These are phyloP conservation scores for Heteromyza rotundicornis DNA, from an alignment of 2,888 invertebrate species.

Conservation along the genomic window DNA sequence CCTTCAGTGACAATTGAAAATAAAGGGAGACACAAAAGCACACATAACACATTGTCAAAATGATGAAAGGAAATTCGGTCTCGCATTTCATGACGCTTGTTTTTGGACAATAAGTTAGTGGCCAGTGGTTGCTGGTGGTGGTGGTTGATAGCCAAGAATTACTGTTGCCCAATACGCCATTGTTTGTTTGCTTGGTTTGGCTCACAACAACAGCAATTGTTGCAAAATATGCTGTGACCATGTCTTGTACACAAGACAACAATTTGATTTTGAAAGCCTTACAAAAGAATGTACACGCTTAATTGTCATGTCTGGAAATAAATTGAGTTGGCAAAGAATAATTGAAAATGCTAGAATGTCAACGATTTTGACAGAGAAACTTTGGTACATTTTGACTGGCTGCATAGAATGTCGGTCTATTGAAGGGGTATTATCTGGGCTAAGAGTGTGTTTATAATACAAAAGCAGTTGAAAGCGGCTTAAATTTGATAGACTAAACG, in stretches of 20 bases:
- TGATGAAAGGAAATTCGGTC: not conserved
- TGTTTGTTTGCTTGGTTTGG: slow-evolving; percentile 8
- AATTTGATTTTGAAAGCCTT: not conserved
- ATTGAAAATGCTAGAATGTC: too few species aligned
- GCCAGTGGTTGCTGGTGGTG: too few species aligned
- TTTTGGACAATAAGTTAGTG: too few species aligned
- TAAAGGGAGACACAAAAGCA: not conserved
- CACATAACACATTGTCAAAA: not conserved
- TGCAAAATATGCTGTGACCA: slow-evolving; percentile 12
- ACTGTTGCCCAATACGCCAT: slow-evolving; percentile 18
- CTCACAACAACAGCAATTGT: slow-evolving; percentile 1
- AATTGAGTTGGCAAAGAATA: too few species aligned
- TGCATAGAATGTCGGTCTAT: too few species aligned
- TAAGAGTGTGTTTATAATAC: too few species aligned
- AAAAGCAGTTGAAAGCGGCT: too few species aligned
- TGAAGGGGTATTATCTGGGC: too few species aligned
- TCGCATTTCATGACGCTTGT: not conserved
- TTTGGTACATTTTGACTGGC: too few species aligned
- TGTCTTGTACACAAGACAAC: slow-evolving; percentile 5
- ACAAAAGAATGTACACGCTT: slow-evolving; percentile 5
- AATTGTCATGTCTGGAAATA: too few species aligned
- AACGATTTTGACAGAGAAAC: too few species aligned
- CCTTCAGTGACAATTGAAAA: slow-evolving; percentile 24
- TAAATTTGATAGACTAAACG: too few species aligned
- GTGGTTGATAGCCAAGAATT: slow-evolving; percentile 4